Evolutionary conservation across 1,140 invertebrate species (phyloP), one percentile per base, ranked within the genome.

Genomic region (Zophobas atratus): DNA sequence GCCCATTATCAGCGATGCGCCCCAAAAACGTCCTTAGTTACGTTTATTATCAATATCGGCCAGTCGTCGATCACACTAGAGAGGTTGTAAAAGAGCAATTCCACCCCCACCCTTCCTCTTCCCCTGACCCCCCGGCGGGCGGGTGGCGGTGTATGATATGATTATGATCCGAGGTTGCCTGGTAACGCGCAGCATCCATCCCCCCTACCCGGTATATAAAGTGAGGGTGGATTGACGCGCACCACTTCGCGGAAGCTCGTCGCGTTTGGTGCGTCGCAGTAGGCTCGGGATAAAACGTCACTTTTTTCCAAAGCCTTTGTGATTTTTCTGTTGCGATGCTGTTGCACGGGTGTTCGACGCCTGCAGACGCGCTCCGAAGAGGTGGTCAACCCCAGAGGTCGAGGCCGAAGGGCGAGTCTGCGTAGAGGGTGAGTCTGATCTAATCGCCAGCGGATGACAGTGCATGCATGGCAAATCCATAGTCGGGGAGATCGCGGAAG

Each of bases 141-240:
- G 57, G 76, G 60, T 56, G 80, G 82, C 63, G 79, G 80, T 77
- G 81, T 82, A 84, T 82, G 84, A 85, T 85, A 84, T 84, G 84
- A 85, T 85, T 85, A 85, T 85, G 82, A 85, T 85, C 83, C 84
- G 75, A 71, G 76, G 84, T 85, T 84, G 83, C 84, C 80, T 80
- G 78, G 84, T 70, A 83, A 85, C 84, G 83, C 83, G 84, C 83
- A 85, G 84, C 81, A 80, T 84, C 83, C 81, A 82, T 82, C 82
- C 84, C 83, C 83, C 70, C 83, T 72, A 76, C 79, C 78, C 55
- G 53, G 73, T 84, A 84, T 83, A 84, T 82, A 81, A 80, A 76
- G 43, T 73, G 78, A 78, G 83, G 82, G 82, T 80, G 81, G 78
- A 77, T 77, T 36, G 49, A 72, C 76, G 77, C 79, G 82, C 81